A percentile compares a stretch with the other conserved stretches of the same genome.
These are phyloP conservation scores for Cephalopholis sonnerati DNA, from an alignment of 2,113 vertebrate genomes.

Conservation along the genomic window DNA sequence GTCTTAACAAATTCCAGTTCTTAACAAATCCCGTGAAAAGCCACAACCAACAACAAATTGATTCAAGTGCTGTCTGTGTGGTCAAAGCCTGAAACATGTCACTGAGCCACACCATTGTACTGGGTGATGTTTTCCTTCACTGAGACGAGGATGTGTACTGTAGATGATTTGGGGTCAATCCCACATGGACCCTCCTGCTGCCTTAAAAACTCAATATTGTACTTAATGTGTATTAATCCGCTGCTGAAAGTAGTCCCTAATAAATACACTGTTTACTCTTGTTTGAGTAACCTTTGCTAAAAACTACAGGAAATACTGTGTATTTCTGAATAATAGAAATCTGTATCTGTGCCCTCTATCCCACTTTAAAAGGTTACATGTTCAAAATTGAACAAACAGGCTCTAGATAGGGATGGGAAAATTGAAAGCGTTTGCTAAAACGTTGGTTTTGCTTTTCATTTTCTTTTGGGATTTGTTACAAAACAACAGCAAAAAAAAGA, in stretches of 20 bases:
- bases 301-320: background rate
- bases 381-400: background rate
- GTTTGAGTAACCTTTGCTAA: background rate
- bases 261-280: background rate
- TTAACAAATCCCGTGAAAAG: background rate
- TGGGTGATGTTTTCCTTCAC: background rate
- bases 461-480: constrained; percentile 2
- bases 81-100: background rate
- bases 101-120: background rate
- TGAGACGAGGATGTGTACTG: background rate
- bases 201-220: background rate
- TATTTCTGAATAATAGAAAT: background rate
- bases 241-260: background rate
- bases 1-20: too few species aligned
- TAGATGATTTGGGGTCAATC: background rate
- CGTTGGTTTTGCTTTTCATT: background rate
- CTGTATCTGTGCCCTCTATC: background rate
- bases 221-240: background rate
- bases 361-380: background rate
- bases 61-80: background rate
- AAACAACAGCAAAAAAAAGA: background rate
- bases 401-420: background rate
- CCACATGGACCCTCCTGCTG: background rate
- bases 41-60: background rate
- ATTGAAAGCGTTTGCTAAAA: background rate